Conservation (phyloP, 2,113 vertebrate species). For the Arizona elegans region DNA sequence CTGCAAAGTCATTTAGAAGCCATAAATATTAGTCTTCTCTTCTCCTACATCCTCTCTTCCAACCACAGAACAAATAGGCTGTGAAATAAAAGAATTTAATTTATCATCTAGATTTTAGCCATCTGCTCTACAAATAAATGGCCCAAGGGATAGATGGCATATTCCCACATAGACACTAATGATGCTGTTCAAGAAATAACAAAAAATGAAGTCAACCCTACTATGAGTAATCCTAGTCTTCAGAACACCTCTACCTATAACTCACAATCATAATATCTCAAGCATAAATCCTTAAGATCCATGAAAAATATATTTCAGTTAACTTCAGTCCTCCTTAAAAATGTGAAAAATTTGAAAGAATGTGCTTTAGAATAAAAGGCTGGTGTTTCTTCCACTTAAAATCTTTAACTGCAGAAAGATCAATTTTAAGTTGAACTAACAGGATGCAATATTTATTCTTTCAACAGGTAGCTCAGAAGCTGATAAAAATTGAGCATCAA, state of each 20-base stretch:
- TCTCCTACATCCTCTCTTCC: neutral
- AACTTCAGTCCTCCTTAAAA: neutral
- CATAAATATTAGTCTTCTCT: conserved; percentile 56
- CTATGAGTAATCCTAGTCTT: neutral
- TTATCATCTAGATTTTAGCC: neutral
- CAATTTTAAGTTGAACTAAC: conserved; percentile 25
- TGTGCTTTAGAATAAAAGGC: neutral
- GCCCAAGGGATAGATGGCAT: neutral
- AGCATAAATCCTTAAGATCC: neutral
- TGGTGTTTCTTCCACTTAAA: neutral
- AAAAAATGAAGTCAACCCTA: neutral
- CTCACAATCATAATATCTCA: neutral
- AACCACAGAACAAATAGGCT: conserved; percentile 46
- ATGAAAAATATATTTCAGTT: neutral
- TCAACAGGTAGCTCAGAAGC: conserved; percentile 32
- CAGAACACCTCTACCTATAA: neutral
- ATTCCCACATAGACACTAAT: neutral
- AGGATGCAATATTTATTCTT: conserved; percentile 47
- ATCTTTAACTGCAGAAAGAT: conserved; percentile 28
- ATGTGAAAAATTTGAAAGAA: neutral
- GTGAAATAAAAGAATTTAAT: conserved; percentile 20
- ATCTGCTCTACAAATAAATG: neutral
- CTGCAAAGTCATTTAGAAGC: conserved; percentile 52
- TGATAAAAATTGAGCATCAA: conserved; percentile 31
- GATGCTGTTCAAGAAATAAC: neutral